Base-by-base conservation (phyloP, 1,140 invertebrate genomes). In the Teleogryllus occipitalis region DNA sequence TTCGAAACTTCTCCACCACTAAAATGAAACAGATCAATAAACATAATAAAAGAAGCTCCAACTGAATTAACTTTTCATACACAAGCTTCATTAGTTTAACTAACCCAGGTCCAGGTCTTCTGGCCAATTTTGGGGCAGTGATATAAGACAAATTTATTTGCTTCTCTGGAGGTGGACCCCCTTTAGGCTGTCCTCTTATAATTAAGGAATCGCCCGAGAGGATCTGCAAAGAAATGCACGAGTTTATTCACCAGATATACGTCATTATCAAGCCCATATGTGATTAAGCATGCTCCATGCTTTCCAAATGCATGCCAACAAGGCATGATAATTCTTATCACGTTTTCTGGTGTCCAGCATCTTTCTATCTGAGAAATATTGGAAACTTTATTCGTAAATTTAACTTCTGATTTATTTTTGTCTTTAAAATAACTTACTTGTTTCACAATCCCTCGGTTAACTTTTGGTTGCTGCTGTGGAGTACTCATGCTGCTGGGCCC, bases 201-300 rank as follows among this genome's bases (percentile, higher is more conserved):
- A 97, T 92, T 72, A 98, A 89, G 78, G 95, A 93, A 88, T 98
- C 96, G 75, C 96, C 96, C 79, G 96, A 97, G 22, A 96, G 87
- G 78, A 97, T 92, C 95, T 97, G 83, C 78, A 87, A 85, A 78
- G 22, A 80, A 82, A 80, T 75, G n/a, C 47, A 39, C 77, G n/a
- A 81, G 0, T 73, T 21, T 78, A 74, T 15, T 21, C 18, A 21
- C 12, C 18, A 47, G 14, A 15, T 74, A 47, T n/a, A 75, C n/a
- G n/a, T 49, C 7, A 74, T 21, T 6, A 6, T 48, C 14, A 21
- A 74, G 49, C 12, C 47, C 80, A 81, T 79, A 81, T 81, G 77
- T 79, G 65, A 77, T 14, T 79, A 22, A 65, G 27, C 22, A 47
- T 75, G 0, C 76, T 48, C 76, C 76, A 77, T 80, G 65, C 77